Evolutionary conservation across 2,113 vertebrate genomes (phyloP).

Genomic region (Cichladusa arquata): DNA sequence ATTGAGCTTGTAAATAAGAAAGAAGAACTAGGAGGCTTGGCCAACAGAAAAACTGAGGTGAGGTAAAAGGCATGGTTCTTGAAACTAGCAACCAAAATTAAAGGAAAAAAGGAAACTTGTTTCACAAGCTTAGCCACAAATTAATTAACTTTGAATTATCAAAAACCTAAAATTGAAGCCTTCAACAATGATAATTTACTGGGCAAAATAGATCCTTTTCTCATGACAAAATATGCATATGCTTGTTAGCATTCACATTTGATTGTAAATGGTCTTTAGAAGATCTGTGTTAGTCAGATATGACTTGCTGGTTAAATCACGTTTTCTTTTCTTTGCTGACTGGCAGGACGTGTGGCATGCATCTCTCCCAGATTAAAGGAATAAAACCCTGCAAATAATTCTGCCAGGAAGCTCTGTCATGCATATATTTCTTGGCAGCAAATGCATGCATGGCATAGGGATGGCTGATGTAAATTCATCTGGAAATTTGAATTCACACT

Average conservation of each 20-base stretch:
- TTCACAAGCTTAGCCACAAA: slow-evolving; percentile 7
- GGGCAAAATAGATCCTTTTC: background rate
- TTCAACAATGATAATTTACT: background rate
- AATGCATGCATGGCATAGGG: background rate
- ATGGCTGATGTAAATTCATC: background rate
- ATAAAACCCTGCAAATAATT: background rate
- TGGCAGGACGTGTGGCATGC: background rate
- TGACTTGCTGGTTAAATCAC: background rate
- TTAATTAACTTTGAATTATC: background rate
- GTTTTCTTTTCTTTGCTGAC: background rate
- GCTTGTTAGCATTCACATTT: background rate
- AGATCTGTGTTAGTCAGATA: background rate
- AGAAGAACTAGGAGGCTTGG: background rate
- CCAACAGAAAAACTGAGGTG: background rate
- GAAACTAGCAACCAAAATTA: background rate
- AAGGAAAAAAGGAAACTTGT: background rate
- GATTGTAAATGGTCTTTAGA: background rate
- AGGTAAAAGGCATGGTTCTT: background rate
- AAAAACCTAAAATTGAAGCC: background rate
- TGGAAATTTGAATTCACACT: background rate
- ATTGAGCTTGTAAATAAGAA: background rate
- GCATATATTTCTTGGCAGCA: background rate
- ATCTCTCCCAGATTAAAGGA: background rate
- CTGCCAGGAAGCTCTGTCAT: background rate
- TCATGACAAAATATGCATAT: background rate